A percentile compares a stretch with the other conserved stretches of the same genome.
These are phyloP conservation scores for Drosophila parvula DNA, from an alignment of 1,140 invertebrate genomes.

Conservation along the genomic window DNA sequence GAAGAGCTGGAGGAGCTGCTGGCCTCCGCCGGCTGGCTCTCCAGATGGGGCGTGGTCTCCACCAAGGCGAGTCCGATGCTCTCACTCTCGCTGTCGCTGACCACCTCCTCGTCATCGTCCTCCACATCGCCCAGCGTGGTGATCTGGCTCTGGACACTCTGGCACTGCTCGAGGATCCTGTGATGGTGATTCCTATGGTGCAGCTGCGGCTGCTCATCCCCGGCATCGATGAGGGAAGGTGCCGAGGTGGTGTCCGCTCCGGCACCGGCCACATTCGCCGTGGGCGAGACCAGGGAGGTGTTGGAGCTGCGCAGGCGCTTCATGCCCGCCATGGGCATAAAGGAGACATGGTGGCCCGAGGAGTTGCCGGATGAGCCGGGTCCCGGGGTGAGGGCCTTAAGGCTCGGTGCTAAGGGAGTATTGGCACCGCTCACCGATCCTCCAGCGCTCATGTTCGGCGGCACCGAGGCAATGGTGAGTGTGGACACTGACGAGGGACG, in stretches of 20 bases:
- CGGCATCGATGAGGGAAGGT: constrained; percentile 61
- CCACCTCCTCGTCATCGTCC: constrained; percentile 47
- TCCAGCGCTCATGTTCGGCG: constrained; percentile 38
- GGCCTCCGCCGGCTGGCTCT: constrained; percentile 48
- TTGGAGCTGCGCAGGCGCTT: constrained; percentile 61
- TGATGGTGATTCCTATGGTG: constrained; percentile 41
- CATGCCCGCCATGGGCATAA: constrained; percentile 67
- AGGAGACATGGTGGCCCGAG: constrained; percentile 69
- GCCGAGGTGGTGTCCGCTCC: constrained; percentile 52
- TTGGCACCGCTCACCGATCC: constrained; percentile 68
- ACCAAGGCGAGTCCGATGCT: constrained; percentile 64
- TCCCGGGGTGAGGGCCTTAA: constrained; percentile 64
- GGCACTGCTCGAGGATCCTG: constrained; percentile 66
- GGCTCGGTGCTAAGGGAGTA: constrained; percentile 54
- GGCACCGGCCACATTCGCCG: constrained; percentile 7
- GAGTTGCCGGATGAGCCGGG: constrained; percentile 32
- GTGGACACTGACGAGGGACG: constrained; percentile 67
- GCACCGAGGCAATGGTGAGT: constrained; percentile 69
- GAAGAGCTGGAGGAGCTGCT: constrained; percentile 72
- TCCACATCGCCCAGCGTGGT: constrained; percentile 77
- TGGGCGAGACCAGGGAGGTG: constrained; percentile 60
- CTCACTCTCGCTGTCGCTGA: constrained; percentile 58
- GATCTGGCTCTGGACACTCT: constrained; percentile 78
- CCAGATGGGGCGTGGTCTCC: constrained; percentile 63
- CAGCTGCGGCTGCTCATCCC: constrained; percentile 19